Evolutionary conservation across 2,888 invertebrate genomes (phyloP).

Genomic region (Elegia similella): DNA sequence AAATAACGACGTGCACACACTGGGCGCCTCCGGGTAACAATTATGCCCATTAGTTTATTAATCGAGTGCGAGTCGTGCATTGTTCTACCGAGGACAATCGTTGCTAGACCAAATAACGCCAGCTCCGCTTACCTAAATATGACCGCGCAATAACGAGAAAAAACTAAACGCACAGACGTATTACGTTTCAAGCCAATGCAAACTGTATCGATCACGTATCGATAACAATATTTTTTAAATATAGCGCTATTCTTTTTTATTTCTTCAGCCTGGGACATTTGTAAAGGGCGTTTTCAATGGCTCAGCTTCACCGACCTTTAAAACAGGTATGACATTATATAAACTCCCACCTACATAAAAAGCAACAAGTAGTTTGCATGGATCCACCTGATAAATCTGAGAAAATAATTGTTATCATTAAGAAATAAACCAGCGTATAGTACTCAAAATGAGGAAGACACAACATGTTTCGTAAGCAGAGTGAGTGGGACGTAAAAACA

Average conservation of each 20-base stretch:
- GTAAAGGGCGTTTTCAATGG: neutral
- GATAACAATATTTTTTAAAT: neutral
- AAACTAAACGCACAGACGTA: slow-evolving; percentile 50
- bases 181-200: slow-evolving; percentile 51
- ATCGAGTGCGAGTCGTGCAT: slow-evolving; percentile 62
- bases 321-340: neutral
- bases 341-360: neutral
- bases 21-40: slow-evolving; percentile 51
- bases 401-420: slow-evolving; percentile 32
- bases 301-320: neutral
- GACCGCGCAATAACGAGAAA: slow-evolving; percentile 45
- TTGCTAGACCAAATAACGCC: slow-evolving; percentile 75
- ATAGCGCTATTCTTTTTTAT: neutral
- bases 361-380: neutral
- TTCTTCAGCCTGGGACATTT: neutral
- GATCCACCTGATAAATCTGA: neutral
- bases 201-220: neutral
- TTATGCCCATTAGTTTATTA: slow-evolving; percentile 75
- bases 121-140: slow-evolving; percentile 60
- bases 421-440: slow-evolving; percentile 39
- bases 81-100: slow-evolving; percentile 72
- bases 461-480: slow-evolving; percentile 34
- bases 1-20: slow-evolving; percentile 64
- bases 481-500: slow-evolving; percentile 51
- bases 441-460: slow-evolving; percentile 48